Evolutionary conservation across 2,113 vertebrate genomes (phyloP).

Genomic region (Stigmatopora nigra): DNA sequence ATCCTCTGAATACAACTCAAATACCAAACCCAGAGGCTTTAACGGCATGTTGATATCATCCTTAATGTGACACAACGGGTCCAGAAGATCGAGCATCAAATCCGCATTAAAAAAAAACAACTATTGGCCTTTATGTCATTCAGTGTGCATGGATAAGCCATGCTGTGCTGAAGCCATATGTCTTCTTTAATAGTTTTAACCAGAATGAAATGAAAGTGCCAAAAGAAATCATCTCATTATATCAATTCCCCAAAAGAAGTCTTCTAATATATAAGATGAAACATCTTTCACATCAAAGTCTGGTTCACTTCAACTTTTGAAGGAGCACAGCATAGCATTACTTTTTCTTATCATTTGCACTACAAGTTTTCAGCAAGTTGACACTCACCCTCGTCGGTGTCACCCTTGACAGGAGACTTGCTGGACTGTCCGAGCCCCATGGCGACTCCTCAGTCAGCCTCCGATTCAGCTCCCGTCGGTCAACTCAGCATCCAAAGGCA

Average conservation of each 20-base stretch:
- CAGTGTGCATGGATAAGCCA: neutral
- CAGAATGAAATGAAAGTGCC: neutral
- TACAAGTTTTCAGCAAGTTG: neutral
- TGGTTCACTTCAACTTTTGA: neutral
- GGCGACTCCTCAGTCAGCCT: conserved; percentile 43
- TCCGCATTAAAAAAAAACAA: no score
- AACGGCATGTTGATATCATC: no score
- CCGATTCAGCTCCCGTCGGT: conserved; percentile 35
- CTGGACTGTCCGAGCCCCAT: conserved; percentile 92
- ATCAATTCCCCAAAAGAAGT: neutral
- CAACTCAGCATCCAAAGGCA: conserved; percentile 44
- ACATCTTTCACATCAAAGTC: neutral
- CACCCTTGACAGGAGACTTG: conserved; percentile 69
- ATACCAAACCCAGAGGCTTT: no score
- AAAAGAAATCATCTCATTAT: conserved; percentile 16
- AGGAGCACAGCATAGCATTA: neutral
- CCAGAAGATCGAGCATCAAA: no score
- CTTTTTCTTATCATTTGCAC: neutral
- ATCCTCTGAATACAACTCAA: no score
- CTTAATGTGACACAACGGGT: no score
- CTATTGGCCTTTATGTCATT: no score
- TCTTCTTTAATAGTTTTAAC: neutral
- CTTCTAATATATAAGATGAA: neutral
- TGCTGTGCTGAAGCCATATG: neutral
- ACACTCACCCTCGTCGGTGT: conserved; percentile 82